Base-by-base conservation (phyloP, 1,140 invertebrate species). In the Microplitis demolitor region DNA sequence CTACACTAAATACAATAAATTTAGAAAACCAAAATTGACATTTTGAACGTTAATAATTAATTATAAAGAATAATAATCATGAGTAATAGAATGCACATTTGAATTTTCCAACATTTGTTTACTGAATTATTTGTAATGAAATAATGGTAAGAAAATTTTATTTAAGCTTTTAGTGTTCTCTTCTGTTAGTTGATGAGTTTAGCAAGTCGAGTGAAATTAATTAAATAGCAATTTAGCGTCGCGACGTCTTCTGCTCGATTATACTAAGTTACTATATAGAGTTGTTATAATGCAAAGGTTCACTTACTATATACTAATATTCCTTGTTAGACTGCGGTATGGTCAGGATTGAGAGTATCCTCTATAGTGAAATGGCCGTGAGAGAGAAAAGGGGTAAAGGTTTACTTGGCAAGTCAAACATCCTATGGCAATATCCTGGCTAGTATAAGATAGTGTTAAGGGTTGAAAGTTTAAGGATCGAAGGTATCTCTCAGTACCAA, bases 341-440 rank as follows among this genome's bases (percentile, higher is more conserved):
- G 74, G 39, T 75, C 71, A 74, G 66, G 31, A 72, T 51, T 37
- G 31, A 16, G 50, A 60, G 63, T 71, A 31, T 33, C 60, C 31
- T 34, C 58, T 13, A 8, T 11, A 62, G 37, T 37, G 45, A 66
- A 66, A 56, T 62, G 16, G n/a, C 37, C 13, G 39, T 54, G n/a
- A 33, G 67, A 13, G 63, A 71, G 53, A n/a, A 6, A 37, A 64
- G 13, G 64, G 13, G 51, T 71, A 34, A 71, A 60, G 80, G 78
- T 83, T 83, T 82, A 82, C 81, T 81, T 81, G 80, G 77, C 79
- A 84, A 84, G 79, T 84, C 80, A 84, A 84, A 84, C 80, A 84
- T 78, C 81, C 79, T 77, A 74, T 71, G 76, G 79, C 78, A 84
- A 84, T 84, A 84, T 82, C 80, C 80, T 79, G 77, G 69, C 71